Conservation (phyloP, 1,140 invertebrate genomes). For the Hylaeus volcanicus region DNA sequence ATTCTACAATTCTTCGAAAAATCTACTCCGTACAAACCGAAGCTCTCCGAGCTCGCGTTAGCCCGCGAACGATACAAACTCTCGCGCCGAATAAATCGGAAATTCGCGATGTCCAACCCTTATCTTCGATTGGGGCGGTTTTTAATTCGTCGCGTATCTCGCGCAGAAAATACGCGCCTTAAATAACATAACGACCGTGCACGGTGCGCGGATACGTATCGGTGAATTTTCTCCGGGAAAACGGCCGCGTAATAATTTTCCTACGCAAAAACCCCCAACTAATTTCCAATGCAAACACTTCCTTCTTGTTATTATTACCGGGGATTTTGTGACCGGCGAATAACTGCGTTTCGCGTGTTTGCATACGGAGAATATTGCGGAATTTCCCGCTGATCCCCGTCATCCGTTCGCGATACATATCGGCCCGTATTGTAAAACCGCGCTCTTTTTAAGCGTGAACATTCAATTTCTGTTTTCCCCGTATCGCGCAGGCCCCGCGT, state of each 20-base stretch:
- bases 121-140: too few species aligned
- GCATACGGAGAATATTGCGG: conserved; percentile 27
- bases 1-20: too few species aligned
- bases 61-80: too few species aligned
- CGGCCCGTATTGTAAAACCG: conserved; percentile 31
- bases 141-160: too few species aligned
- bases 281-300: conserved; percentile 28
- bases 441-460: conserved; percentile 42
- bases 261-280: conserved; percentile 3
- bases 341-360: conserved; percentile 18
- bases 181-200: neutral
- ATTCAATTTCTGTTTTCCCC: conserved; percentile 40
- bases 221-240: neutral
- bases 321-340: conserved; percentile 17
- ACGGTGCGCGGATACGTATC: too few species aligned
- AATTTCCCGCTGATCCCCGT: conserved; percentile 12
- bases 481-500: neutral
- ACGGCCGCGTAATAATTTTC: neutral
- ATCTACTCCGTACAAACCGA: too few species aligned
- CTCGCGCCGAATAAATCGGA: too few species aligned
- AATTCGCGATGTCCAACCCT: too few species aligned
- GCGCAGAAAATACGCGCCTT: neutral
- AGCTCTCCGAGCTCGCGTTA: too few species aligned
- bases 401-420: conserved; percentile 22
- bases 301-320: conserved; percentile 11